Evolutionary conservation across 2,113 vertebrate species (phyloP), one percentile per base, ranked within the genome.

Genomic region (Eublepharis macularius): DNA sequence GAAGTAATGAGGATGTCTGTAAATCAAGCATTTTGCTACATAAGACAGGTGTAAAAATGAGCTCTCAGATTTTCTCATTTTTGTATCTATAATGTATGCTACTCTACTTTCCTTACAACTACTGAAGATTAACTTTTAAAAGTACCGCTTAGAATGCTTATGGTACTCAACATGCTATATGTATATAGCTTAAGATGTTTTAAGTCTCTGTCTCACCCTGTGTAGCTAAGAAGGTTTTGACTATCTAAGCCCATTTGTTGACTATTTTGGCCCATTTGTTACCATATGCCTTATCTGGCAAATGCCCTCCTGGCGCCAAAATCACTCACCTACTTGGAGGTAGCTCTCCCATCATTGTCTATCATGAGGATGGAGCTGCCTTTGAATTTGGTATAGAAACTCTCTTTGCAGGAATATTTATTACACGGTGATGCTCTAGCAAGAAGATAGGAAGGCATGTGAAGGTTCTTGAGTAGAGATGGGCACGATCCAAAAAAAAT

Each of bases 1-100:
- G 14, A 34, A 89, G 26, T 51, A 92, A 88, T n/a, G 6, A 89
- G 49, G 78, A 82, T 78, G 29, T 26, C 66, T 77, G 32, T 81
- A 92, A 92, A 76, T 80, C 65, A 84, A 90, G 47, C 34, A 19
- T 86, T 91, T 92, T 83, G 16, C 49, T 86, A 86, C 54, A 4
- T 4, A 63, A 32, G 24, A 8, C 39, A 73, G 49, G 19, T 85
- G n/a, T 24, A 76, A 49, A 90, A 87, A 45, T 2, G n/a, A 26
- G 11, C 21, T 77, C 54, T 76, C 86, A 41, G 34, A 74, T 84
- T 87, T 88, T 88, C 73, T 60, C 84, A 72, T 7, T 36, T 80
- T 82, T 84, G 39, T 47, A 49, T 66, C 26, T 76, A 76, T 45
- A 76, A 91, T 29, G 0, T 36, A 65, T 39, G 47, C 85, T 11